A percentile compares a stretch with the other conserved stretches of the same genome.
phyloP scores from a whole-genome alignment of 2,113 vertebrate genomes.

The Tyto alba region DNA sequence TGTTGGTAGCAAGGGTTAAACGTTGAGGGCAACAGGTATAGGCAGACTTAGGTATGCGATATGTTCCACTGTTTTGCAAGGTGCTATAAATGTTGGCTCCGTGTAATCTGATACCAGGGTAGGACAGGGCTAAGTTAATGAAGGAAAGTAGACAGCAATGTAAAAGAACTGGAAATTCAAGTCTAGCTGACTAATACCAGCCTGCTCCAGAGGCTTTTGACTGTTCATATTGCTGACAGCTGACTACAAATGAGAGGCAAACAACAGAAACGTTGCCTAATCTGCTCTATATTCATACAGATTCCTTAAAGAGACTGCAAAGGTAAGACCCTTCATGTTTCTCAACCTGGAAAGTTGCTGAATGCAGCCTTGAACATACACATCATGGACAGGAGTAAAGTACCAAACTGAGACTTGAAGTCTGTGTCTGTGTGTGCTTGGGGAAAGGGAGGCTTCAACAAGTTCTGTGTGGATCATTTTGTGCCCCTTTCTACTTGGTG shows the following conservation, averaged over 20 bases:
- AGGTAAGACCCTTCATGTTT: conserved; percentile 37
- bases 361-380: not conserved
- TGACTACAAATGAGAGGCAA: conserved; percentile 56
- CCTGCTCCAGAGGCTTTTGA: conserved; percentile 31
- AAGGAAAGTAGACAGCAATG: conserved; percentile 72
- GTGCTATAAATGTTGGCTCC: conserved; percentile 66
- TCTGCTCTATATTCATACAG: not conserved
- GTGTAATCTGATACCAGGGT: conserved; percentile 70
- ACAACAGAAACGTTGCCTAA: not conserved
- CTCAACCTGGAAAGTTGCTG: not conserved
- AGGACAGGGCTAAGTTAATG: conserved; percentile 60
- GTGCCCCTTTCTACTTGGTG: not conserved
- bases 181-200: conserved; percentile 75
- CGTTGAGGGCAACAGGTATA: conserved; percentile 65
- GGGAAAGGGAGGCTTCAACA: not conserved
- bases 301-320: not conserved
- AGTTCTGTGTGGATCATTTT: not conserved
- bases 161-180: conserved; percentile 82
- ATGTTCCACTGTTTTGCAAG: conserved; percentile 70
- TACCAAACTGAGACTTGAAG: not conserved
- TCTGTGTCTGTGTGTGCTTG: not conserved
- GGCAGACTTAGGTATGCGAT: conserved; percentile 74
- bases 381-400: fast-evolving
- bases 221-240: conserved; percentile 61
- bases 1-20: conserved; percentile 58